Percentiles rank a stretch among this genome's conserved stretches.
phyloP scores from a whole-genome alignment of 2,888 invertebrate genomes.

The Sipha maydis region DNA sequence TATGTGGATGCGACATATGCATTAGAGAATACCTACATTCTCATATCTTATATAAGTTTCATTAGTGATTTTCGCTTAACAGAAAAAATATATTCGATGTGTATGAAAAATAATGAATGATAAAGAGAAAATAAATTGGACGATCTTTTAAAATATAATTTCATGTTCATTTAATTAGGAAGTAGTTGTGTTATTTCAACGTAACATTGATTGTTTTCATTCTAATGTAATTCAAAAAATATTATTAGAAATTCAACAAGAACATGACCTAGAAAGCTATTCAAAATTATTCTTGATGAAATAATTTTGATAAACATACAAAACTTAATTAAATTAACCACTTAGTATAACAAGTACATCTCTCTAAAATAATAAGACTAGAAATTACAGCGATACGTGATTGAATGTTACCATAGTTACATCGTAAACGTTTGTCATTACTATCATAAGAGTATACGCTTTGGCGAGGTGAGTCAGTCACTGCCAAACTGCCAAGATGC shows the following conservation, averaged over 20 bases:
- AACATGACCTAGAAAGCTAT: not conserved
- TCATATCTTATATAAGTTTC: too few species aligned
- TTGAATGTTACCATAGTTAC: slow-evolving; percentile 26
- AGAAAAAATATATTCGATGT: too few species aligned
- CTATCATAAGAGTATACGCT: not conserved
- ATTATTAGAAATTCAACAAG: not conserved
- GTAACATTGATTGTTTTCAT: too few species aligned
- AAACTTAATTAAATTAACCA: not conserved
- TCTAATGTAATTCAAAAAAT: too few species aligned
- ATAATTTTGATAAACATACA: not conserved
- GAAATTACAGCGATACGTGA: slow-evolving; percentile 1
- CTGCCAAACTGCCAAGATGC: not conserved
- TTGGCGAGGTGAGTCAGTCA: not conserved
- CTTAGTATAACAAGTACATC: slow-evolving; percentile 34
- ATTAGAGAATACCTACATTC: too few species aligned
- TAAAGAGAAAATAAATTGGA: too few species aligned
- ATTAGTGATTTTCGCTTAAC: too few species aligned
- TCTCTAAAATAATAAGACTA: not conserved
- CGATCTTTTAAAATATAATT: too few species aligned
- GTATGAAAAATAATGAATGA: too few species aligned
- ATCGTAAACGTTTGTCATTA: not conserved
- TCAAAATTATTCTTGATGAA: not conserved
- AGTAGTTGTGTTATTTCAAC: too few species aligned
- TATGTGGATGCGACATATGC: too few species aligned
- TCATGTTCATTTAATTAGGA: too few species aligned